A percentile compares a stretch with the other conserved stretches of the same genome.
Evolutionary conservation across 2,888 invertebrate species (phyloP).

Genomic region (Diadegma fenestrale): DNA sequence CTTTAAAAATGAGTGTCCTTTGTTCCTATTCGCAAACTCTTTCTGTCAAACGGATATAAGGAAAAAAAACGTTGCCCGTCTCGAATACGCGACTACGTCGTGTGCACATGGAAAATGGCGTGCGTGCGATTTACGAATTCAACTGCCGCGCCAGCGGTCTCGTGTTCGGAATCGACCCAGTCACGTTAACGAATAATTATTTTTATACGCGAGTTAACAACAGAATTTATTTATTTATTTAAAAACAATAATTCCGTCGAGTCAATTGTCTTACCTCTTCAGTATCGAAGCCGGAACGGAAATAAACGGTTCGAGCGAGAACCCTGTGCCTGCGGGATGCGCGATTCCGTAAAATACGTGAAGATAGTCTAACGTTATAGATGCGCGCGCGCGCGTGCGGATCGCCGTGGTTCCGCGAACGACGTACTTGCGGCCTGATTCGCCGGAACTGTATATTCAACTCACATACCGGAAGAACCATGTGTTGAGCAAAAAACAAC

Average conservation of each 20-base stretch:
- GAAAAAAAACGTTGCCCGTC: slow-evolving; percentile 47
- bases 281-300: slow-evolving; percentile 73
- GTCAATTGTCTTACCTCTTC: slow-evolving; percentile 71
- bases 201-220: background rate
- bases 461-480: slow-evolving; percentile 1
- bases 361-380: slow-evolving; percentile 41
- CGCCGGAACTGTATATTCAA: slow-evolving; percentile 16
- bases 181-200: background rate
- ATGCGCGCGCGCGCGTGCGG: slow-evolving; percentile 17
- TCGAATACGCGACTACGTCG: slow-evolving; percentile 55
- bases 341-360: slow-evolving; percentile 43
- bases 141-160: slow-evolving; percentile 36
- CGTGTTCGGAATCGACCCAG: slow-evolving; percentile 4
- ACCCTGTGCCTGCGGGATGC: slow-evolving; percentile 50
- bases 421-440: slow-evolving; percentile 53
- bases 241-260: slow-evolving; percentile 26
- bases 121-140: slow-evolving; percentile 48
- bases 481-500: slow-evolving; percentile 23
- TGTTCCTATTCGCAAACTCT: slow-evolving; percentile 35
- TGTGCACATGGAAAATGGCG: slow-evolving; percentile 74
- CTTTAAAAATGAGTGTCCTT: slow-evolving; percentile 1
- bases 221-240: slow-evolving; percentile 2
- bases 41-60: slow-evolving; percentile 49
- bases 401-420: background rate
- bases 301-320: slow-evolving; percentile 66